Conservation (phyloP, 2,888 invertebrate genomes). For the Ditylenchus weischeri region DNA sequence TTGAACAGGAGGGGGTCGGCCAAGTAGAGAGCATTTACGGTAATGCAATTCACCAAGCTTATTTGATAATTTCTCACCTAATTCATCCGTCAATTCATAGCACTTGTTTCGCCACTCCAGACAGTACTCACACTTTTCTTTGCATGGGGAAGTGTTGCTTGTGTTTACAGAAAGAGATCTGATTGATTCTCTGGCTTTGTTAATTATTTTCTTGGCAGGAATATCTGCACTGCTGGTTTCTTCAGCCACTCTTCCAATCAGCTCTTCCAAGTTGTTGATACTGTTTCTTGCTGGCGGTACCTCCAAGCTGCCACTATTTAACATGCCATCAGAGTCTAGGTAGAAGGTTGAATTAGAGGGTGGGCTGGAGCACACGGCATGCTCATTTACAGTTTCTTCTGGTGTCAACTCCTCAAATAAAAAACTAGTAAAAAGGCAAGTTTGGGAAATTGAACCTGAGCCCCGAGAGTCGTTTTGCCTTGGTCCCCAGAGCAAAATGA, state of each 20-base stretch:
- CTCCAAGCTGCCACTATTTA: conserved; percentile 45
- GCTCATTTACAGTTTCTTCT: too few species aligned
- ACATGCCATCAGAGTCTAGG: conserved; percentile 46
- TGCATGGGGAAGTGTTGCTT: not conserved
- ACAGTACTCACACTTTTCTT: not conserved
- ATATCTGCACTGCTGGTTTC: conserved; percentile 15
- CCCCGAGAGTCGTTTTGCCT: too few species aligned
- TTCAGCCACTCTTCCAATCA: conserved; percentile 25
- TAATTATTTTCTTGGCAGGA: conserved; percentile 29
- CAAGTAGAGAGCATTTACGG: too few species aligned
- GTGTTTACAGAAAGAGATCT: conserved; percentile 22
- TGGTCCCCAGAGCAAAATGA: too few species aligned
- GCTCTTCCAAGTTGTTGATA: conserved; percentile 21
- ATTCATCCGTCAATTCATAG: conserved; percentile 47
- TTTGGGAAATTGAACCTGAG: too few species aligned
- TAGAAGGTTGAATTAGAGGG: conserved; percentile 45
- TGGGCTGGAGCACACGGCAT: not conserved
- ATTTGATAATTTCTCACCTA: conserved; percentile 15
- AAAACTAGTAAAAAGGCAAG: not conserved
- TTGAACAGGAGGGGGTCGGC: too few species aligned
- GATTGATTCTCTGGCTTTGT: conserved; percentile 34
- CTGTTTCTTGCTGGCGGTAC: conserved; percentile 27
- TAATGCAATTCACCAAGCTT: too few species aligned
- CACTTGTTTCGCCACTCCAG: conserved; percentile 40
- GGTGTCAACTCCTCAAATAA: too few species aligned